Evolutionary conservation across 1,140 invertebrate species (phyloP), one percentile per base, ranked within the genome.

Genomic region (Phymorhynchus buccinoides): DNA sequence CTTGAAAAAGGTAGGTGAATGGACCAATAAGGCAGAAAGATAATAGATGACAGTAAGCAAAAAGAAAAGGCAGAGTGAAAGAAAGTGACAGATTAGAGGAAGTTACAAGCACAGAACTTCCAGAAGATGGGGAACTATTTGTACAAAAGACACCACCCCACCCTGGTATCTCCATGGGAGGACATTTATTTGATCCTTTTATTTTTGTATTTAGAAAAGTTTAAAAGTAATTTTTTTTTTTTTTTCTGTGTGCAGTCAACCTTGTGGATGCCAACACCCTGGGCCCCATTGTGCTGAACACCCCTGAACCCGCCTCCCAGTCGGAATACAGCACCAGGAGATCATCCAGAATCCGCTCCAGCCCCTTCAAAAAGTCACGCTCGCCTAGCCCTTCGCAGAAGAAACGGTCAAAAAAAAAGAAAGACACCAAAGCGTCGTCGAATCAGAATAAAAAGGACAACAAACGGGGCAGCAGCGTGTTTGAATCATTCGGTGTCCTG

Each of bases 251-350:
- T 71, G 3, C 82, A 86, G 85, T 86, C 30, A 86, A 86, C 62
- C 32, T 86, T 18, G 81, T 84, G 83, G 85, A 86, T 52, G 85
- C 78, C 7, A 32, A 52, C 3, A 80, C 81, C 27, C 73, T 86
- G 39, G 44, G 41, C 18, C 80, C 66, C 27, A 41, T 66, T 18
- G 62, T 80, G 27, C 48, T 48, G 14, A 48, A n/a, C 56, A 75
- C 44, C 32, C 77, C 78, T 39, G 44, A 73, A 56, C 35, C n/a
- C 75, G 35, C 56, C 35, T 80, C 52, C 12, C 35, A 80, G 18
- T 66, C 52, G 0, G n/a, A 71, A 27, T n/a, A 48, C 39, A 71
- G 4, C 22, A 56, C 52, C 42, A 77, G 27, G 32, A 78, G 22
- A 42, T 42, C 27, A 1, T 6, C 48, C 2, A 79, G 44, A 32